Conservation (phyloP, 2,888 invertebrate species). For the Cataglyphis rosenhaueri region DNA sequence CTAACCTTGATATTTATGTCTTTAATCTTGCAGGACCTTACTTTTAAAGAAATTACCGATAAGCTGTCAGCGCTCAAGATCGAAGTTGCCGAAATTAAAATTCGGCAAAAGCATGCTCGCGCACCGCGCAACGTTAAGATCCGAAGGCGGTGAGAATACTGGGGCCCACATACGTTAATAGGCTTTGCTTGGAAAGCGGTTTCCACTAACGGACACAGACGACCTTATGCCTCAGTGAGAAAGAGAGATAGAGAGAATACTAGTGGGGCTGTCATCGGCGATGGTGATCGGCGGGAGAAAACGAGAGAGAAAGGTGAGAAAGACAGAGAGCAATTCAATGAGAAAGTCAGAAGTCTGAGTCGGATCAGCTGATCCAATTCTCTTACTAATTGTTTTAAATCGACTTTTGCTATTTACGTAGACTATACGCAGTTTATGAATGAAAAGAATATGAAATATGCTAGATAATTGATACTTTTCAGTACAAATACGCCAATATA, state of each 20-base stretch:
- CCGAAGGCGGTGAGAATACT: slow-evolving; percentile 80
- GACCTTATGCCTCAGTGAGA: slow-evolving; percentile 50
- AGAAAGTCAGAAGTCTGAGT: slow-evolving; percentile 22
- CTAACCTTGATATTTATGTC: neutral
- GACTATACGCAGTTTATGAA: neutral
- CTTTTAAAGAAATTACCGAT: neutral
- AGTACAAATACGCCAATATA: neutral
- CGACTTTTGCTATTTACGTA: neutral
- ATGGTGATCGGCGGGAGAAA: slow-evolving; percentile 33
- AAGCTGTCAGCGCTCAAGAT: slow-evolving; percentile 45
- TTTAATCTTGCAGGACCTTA: neutral
- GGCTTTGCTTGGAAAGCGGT: slow-evolving; percentile 77
- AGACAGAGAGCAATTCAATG: slow-evolving; percentile 29
- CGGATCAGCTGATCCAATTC: slow-evolving; percentile 60
- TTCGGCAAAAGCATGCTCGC: slow-evolving; percentile 13
- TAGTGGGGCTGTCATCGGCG: slow-evolving; percentile 51
- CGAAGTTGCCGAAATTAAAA: slow-evolving; percentile 34
- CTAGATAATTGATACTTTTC: neutral
- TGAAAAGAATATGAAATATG: neutral
- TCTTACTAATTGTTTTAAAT: neutral
- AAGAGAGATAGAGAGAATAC: slow-evolving; percentile 55
- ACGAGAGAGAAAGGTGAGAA: slow-evolving; percentile 19
- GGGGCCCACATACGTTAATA: slow-evolving; percentile 84
- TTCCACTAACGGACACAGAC: slow-evolving; percentile 50
- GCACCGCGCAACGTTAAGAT: slow-evolving; percentile 57